These are phyloP conservation scores for Drosophila sechellia DNA, from an alignment of 1,140 invertebrate species.

Conservation along the genomic window DNA sequence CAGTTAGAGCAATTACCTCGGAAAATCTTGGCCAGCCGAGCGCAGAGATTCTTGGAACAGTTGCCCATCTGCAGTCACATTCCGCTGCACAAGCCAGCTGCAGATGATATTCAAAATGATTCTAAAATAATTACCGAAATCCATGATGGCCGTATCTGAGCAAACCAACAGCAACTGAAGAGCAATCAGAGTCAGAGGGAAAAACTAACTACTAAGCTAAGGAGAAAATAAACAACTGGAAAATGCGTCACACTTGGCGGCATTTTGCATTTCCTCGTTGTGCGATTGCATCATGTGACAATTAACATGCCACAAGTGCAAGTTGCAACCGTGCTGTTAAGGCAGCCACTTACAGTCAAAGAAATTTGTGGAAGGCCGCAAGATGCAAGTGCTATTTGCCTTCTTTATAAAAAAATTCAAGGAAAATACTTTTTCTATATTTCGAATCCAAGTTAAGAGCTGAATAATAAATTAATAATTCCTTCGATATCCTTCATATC, in stretches of 20 bases:
- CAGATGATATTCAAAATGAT: conserved; percentile 69
- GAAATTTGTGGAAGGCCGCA: not conserved
- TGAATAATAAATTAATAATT: too few relatives aligned
- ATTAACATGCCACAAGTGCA: conserved; percentile 75
- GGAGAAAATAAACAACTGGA: conserved; percentile 58
- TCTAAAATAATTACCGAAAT: conserved; percentile 75
- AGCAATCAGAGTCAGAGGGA: conserved; percentile 6
- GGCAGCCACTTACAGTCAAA: conserved; percentile 32
- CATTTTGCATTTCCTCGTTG: conserved; percentile 79
- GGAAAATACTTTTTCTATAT: too few relatives aligned
- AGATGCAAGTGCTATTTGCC: not conserved
- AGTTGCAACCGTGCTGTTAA: conserved; percentile 39
- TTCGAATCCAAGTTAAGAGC: too few relatives aligned
- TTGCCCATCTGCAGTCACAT: conserved; percentile 54
- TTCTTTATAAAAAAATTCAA: too few relatives aligned
- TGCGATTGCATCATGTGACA: conserved; percentile 79
- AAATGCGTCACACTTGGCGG: conserved; percentile 75
- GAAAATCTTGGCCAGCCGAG: conserved; percentile 26
- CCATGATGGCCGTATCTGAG: conserved; percentile 41
- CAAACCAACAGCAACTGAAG: conserved; percentile 11
- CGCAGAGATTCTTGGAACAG: conserved; percentile 45
- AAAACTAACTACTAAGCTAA: conserved; percentile 13
- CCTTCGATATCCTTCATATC: too few relatives aligned
- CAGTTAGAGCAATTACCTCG: conserved; percentile 45
- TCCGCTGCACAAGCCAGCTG: conserved; percentile 46